A percentile compares a stretch with the other conserved stretches of the same genome.
phyloP scores from a whole-genome alignment of 2,797 vertebrate genomes.

The Thunnus albacares region DNA sequence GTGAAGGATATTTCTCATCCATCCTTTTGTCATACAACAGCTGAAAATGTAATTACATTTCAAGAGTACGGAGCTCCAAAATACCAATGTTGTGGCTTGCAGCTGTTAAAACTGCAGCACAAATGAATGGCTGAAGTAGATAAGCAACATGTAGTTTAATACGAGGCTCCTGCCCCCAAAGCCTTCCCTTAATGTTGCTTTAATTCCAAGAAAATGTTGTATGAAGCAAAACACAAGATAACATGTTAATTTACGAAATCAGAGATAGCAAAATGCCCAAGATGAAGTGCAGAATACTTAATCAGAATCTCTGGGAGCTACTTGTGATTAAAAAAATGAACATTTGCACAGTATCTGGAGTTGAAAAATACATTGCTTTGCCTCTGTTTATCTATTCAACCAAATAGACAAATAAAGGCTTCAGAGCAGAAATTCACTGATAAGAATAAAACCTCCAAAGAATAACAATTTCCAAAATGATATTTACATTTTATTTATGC shows the following conservation, averaged over 20 bases:
- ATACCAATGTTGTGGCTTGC: conserved; percentile 58
- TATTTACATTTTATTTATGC: conserved; percentile 87
- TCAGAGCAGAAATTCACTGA: conserved; percentile 26
- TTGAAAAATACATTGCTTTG: conserved; percentile 56
- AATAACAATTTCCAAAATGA: conserved; percentile 79
- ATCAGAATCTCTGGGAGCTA: conserved; percentile 56
- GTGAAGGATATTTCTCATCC: conserved; percentile 74
- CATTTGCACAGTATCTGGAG: conserved; percentile 47
- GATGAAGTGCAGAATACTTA: conserved; percentile 48
- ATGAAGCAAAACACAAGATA: conserved; percentile 59
- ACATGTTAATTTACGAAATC: conserved; percentile 51
- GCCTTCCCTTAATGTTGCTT: conserved; percentile 39
- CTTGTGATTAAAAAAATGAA: conserved; percentile 55
- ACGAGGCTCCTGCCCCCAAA: conserved; percentile 37
- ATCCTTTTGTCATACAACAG: conserved; percentile 71
- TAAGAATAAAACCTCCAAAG: conserved; percentile 62
- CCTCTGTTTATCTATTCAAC: conserved; percentile 33
- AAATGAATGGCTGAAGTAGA: conserved; percentile 59
- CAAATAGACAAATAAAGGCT: conserved; percentile 40
- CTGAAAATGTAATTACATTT: conserved; percentile 71
- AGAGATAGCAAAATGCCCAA: conserved; percentile 40
- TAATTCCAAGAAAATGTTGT: conserved; percentile 55
- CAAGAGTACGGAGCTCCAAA: conserved; percentile 43
- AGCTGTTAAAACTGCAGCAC: conserved; percentile 49
- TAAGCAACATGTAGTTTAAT: conserved; percentile 69